Conservation (phyloP, 2,888 invertebrate species). For the Drosophila mimetica region DNA sequence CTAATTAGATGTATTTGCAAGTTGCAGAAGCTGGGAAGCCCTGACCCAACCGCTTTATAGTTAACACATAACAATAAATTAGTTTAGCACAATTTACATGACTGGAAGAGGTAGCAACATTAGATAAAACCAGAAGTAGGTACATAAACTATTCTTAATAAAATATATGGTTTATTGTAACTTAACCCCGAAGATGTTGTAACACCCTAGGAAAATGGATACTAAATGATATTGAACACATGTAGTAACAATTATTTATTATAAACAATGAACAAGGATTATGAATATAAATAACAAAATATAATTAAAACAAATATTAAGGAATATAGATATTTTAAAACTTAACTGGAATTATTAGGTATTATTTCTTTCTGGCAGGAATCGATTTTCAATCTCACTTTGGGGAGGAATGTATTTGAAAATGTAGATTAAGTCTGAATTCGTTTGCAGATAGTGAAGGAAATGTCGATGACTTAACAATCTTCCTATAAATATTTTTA, state of each 20-base stretch:
- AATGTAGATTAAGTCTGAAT: background rate
- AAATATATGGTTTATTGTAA: too few relatives aligned
- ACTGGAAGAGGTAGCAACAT: background rate
- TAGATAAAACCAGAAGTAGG: too few relatives aligned
- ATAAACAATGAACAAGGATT: background rate
- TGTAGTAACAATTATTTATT: background rate
- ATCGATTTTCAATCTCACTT: background rate
- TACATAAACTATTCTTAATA: too few relatives aligned
- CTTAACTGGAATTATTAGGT: background rate
- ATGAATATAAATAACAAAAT: background rate
- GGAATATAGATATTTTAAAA: background rate
- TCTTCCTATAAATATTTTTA: background rate
- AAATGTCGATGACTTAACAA: background rate
- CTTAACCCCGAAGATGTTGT: too few relatives aligned
- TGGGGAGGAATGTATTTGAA: too few relatives aligned
- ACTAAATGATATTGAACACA: too few relatives aligned
- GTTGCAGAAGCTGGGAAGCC: background rate
- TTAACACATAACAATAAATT: background rate
- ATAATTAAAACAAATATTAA: background rate
- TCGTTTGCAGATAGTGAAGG: too few relatives aligned
- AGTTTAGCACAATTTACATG: slow-evolving; percentile 7
- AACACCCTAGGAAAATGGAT: too few relatives aligned
- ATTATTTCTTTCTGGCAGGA: background rate
- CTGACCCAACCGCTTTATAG: slow-evolving; percentile 6
- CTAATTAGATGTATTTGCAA: slow-evolving; percentile 27